Percentiles rank a stretch among this genome's conserved stretches.
phyloP scores from a whole-genome alignment of 2,113 vertebrate genomes.

The Eidolon helvum region DNA sequence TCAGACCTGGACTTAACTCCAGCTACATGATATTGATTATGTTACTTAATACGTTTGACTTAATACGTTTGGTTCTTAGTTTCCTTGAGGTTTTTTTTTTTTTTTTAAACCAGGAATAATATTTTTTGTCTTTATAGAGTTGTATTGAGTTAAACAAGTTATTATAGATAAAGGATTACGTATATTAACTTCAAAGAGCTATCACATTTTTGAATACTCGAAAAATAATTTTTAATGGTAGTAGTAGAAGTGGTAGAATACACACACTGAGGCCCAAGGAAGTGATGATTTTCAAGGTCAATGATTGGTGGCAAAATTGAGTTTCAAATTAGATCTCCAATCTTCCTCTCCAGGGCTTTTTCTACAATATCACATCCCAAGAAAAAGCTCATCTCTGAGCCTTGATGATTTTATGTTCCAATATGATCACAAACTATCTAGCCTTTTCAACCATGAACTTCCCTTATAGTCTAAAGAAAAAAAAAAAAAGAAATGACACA shows the following conservation, averaged over 20 bases:
- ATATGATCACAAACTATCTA: background rate
- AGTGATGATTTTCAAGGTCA: background rate
- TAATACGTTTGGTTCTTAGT: background rate
- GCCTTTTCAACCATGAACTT: conserved; percentile 2
- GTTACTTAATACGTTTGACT: background rate
- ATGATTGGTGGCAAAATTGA: background rate
- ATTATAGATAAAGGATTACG: background rate
- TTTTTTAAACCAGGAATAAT: background rate
- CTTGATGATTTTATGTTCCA: background rate
- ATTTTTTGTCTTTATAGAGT: background rate
- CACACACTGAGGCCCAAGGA: background rate
- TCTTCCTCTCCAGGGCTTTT: background rate
- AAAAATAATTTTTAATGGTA: background rate
- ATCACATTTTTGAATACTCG: background rate
- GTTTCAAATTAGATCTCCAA: background rate
- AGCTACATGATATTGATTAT: background rate
- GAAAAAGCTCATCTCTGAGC: background rate
- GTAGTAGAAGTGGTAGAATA: background rate
- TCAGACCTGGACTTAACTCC: background rate
- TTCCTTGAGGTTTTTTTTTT: background rate
- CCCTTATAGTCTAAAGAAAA: background rate
- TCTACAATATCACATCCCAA: background rate
- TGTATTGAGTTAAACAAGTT: background rate
- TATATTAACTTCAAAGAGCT: background rate
- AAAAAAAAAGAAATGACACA: background rate